Evolutionary conservation across 2,888 invertebrate species (phyloP), one percentile per base, ranked within the genome.

Genomic region (Bursaphelenchus okinawaensis): DNA sequence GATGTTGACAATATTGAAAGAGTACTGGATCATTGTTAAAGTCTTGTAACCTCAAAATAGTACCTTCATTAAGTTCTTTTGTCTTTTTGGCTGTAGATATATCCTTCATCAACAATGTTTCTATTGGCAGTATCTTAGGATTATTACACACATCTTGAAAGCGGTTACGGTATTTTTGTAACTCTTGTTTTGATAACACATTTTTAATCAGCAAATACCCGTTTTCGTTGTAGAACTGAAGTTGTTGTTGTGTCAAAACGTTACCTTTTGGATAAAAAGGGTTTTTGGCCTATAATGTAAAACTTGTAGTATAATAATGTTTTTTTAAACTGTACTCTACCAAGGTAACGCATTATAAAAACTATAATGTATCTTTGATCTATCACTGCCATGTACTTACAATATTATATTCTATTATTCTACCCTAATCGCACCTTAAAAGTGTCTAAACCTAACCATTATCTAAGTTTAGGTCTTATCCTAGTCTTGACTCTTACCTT

Each of bases 41-140:
- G 76, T 91, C 90, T 83, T 91, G 90, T 4, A 90, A 82, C 85
- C 90, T 91, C 78, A 89, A 89, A 57, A 89, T 86, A 9, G 89
- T 86, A 16, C 22, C 86, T 83, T 90, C 89, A 12, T 89, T 89
- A 12, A 52, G 85, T 0, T 85, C 83, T 55, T 86, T 87, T 31
- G 86, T 86, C 58, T 87, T 86, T 20, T 86, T 85, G 16, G 78
- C 80, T 9, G 90, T 86, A 0, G 87, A 84, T 0, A 89, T 85
- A 78, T 91, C 91, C 76, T 87, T 88, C 85, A 90, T 88, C 1
- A 91, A 82, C 0, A 85, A 87, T 72, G 90, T 87, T 1, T 83
- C 81, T 1, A 82, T 83, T 19, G 66, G 63, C 8, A 68, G 60
- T 0, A 87, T 86, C 51, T 86, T 84, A 12, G 40, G 40, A 0